phyloP scores from a whole-genome alignment of 2,113 vertebrate genomes.

The Hypanus sabinus region DNA sequence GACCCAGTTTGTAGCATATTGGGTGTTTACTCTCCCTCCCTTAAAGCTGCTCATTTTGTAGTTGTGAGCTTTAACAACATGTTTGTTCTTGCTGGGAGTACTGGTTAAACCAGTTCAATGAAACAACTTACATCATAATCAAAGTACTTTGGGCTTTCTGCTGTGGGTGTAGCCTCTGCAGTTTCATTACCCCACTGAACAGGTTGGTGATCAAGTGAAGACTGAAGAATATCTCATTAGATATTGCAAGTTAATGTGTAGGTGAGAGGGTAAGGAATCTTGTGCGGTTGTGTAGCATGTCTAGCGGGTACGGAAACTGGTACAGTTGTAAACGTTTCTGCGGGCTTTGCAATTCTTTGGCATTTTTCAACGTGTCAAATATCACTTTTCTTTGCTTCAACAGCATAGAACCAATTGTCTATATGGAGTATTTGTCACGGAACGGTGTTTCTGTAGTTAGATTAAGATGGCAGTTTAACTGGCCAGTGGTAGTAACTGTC shows the following conservation, averaged over 20 bases:
- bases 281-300: neutral
- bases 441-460: neutral
- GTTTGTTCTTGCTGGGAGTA: neutral
- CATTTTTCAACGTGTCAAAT: too few species aligned
- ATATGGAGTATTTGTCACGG: neutral
- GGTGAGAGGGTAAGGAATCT: neutral
- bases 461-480: neutral
- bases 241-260: slow-evolving; percentile 18
- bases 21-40: too few species aligned
- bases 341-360: neutral
- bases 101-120: neutral
- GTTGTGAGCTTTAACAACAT: neutral
- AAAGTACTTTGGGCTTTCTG: neutral
- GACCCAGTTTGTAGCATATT: neutral
- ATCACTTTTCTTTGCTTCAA: neutral
- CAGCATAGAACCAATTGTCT: neutral
- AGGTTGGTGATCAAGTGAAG: neutral
- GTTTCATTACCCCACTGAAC: neutral
- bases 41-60: neutral
- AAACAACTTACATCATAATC: slow-evolving; percentile 15
- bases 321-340: neutral
- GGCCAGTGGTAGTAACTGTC: neutral
- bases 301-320: neutral
- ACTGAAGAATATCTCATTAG: neutral
- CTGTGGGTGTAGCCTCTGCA: neutral